Conservation (phyloP, 2,797 vertebrate species). For the Apogon hyalosoma region DNA sequence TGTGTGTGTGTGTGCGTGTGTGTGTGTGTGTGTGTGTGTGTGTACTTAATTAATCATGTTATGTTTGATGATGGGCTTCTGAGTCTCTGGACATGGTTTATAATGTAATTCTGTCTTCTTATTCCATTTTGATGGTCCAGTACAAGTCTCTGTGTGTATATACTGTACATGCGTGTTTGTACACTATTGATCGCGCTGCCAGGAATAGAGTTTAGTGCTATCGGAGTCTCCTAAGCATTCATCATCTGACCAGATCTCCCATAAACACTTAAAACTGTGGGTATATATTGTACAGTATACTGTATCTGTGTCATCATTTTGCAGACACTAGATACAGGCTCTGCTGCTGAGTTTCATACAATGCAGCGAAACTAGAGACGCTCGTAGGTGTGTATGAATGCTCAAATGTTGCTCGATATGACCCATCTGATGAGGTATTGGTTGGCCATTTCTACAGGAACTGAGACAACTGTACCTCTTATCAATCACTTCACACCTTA, state of each 20-base stretch:
- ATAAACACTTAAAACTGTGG: constrained; percentile 26
- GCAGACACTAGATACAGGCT: background rate
- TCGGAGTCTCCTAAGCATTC: constrained; percentile 33
- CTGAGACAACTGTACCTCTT: background rate
- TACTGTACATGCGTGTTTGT: constrained; percentile 25
- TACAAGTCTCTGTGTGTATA: constrained; percentile 32
- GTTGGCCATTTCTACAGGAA: constrained; percentile 8
- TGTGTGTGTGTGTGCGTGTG: constrained; percentile 8
- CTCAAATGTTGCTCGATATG: constrained; percentile 13
- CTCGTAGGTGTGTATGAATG: background rate
- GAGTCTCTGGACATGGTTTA: constrained; percentile 64
- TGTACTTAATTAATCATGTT: constrained; percentile 52
- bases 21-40: constrained; percentile 5
- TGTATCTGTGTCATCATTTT: background rate
- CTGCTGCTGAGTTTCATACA: background rate
- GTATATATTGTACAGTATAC: background rate
- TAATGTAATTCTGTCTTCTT: constrained; percentile 68
- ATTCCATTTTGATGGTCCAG: constrained; percentile 62
- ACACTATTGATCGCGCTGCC: constrained; percentile 60
- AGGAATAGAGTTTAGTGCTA: constrained; percentile 55
- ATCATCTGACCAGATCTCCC: constrained; percentile 44
- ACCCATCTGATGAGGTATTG: background rate
- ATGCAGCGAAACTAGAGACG: no score
- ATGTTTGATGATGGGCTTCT: constrained; percentile 44
- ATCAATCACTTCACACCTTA: constrained; percentile 31